phyloP scores from a whole-genome alignment of 2,113 vertebrate species.

The Empidonax traillii region DNA sequence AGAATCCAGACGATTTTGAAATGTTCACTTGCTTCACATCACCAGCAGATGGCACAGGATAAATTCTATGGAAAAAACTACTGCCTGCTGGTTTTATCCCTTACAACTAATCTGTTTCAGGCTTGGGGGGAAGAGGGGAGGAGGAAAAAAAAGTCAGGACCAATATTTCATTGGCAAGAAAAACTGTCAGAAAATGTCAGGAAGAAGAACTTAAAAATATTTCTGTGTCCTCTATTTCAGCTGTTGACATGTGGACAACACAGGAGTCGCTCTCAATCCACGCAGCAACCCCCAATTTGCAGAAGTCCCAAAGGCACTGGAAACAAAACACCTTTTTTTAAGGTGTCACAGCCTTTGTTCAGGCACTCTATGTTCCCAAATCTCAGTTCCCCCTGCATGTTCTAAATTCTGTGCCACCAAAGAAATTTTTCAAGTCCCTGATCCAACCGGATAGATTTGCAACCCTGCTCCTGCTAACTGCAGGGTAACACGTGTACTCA shows the following conservation, averaged over 20 bases:
- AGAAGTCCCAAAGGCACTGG: not conserved
- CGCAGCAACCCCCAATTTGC: not conserved
- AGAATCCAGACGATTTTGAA: not conserved
- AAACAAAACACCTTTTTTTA: not conserved
- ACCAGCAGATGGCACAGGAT: conserved; percentile 43
- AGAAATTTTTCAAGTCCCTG: not conserved
- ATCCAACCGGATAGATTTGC: not conserved
- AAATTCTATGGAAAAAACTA: not conserved
- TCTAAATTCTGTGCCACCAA: accelerated
- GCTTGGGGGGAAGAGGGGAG: accelerated
- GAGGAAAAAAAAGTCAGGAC: not conserved
- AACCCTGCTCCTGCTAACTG: not conserved
- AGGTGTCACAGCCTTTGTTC: not conserved
- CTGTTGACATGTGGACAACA: accelerated
- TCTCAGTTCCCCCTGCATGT: not conserved
- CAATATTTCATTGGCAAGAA: not conserved
- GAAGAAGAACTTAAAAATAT: not conserved
- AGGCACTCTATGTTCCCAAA: not conserved
- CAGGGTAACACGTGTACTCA: not conserved
- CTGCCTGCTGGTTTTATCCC: not conserved
- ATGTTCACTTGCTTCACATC: not conserved
- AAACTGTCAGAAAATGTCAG: not conserved
- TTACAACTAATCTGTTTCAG: not conserved
- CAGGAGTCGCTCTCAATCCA: not conserved
- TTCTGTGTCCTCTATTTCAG: not conserved